These are phyloP conservation scores for Heterocephalus glaber DNA, from an alignment of 2,113 vertebrate genomes.

Conservation along the genomic window DNA sequence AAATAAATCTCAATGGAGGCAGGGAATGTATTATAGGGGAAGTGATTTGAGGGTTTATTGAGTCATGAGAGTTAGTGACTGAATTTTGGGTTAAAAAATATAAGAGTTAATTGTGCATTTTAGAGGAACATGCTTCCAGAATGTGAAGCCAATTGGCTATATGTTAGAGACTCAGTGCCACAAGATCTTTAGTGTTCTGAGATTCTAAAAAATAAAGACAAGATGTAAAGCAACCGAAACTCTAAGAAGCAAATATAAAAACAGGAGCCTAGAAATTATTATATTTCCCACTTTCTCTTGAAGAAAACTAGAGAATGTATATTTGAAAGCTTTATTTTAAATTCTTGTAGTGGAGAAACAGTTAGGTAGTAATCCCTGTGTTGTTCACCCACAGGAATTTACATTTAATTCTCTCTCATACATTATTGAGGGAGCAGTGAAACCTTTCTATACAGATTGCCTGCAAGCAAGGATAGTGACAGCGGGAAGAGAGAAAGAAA, in stretches of 20 bases:
- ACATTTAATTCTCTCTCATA: conserved; percentile 4
- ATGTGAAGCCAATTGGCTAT: conserved; percentile 13
- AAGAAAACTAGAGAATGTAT: not conserved
- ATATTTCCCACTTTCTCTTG: conserved; percentile 1
- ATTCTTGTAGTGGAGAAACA: not conserved
- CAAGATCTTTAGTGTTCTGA: not conserved
- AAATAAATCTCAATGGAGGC: not conserved
- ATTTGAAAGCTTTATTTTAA: conserved; percentile 49
- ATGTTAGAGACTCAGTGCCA: conserved; percentile 2
- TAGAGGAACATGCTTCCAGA: conserved; percentile 33
- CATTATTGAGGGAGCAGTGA: not conserved
- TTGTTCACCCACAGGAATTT: not conserved
- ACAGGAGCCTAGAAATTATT: not conserved
- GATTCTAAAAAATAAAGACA: conserved; percentile 16
- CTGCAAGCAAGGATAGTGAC: not conserved
- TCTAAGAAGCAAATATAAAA: conserved; percentile 19
- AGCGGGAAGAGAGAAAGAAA: conserved; percentile 44
- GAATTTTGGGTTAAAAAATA: conserved; percentile 29
- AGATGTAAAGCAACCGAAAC: not conserved
- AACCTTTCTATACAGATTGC: conserved; percentile 39
- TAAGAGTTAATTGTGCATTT: not conserved
- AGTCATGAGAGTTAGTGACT: not conserved
- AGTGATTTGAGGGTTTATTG: conserved; percentile 11
- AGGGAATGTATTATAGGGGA: not conserved
- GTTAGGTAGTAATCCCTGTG: not conserved